A percentile compares a stretch with the other conserved stretches of the same genome.
phyloP scores from a whole-genome alignment of 2,888 invertebrate species.

The Craniophora ligustri region DNA sequence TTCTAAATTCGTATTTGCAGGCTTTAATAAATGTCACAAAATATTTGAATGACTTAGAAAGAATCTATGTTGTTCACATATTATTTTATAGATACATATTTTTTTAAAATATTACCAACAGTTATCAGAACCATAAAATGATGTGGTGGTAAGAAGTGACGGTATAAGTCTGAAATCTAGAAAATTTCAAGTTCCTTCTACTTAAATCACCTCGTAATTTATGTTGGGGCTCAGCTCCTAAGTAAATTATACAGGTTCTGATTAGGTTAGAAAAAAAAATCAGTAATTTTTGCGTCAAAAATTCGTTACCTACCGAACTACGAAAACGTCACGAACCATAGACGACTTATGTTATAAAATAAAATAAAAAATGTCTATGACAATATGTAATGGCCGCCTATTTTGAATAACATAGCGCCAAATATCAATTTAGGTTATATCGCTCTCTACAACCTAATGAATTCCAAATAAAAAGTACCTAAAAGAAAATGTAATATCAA shows the following conservation, averaged over 20 bases:
- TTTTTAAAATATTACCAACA: conserved; percentile 73
- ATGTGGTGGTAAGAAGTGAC: conserved; percentile 84
- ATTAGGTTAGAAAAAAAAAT: conserved; percentile 84
- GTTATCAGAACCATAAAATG: conserved; percentile 83
- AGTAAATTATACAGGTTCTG: conserved; percentile 89
- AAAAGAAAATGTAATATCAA: conserved; percentile 70
- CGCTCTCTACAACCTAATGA: conserved; percentile 68
- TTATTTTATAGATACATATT: conserved; percentile 47
- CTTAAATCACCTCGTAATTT: conserved; percentile 89
- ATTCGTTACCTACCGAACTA: conserved; percentile 75
- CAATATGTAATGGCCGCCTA: conserved; percentile 49
- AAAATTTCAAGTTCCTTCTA: conserved; percentile 82
- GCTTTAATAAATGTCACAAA: conserved; percentile 80
- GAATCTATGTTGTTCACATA: conserved; percentile 47
- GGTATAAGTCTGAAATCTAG: conserved; percentile 74
- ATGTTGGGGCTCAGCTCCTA: conserved; percentile 78
- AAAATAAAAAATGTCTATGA: conserved; percentile 45
- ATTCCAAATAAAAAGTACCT: conserved; percentile 69
- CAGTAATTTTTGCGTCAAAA: conserved; percentile 67
- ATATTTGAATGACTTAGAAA: conserved; percentile 48
- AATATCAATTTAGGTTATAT: conserved; percentile 44
- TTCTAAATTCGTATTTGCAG: conserved; percentile 58
- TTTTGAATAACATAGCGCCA: conserved; percentile 52
- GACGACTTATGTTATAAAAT: conserved; percentile 58
- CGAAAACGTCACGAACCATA: conserved; percentile 75